Conservation (phyloP, 1,140 invertebrate genomes). For the Euwallacea similis region DNA sequence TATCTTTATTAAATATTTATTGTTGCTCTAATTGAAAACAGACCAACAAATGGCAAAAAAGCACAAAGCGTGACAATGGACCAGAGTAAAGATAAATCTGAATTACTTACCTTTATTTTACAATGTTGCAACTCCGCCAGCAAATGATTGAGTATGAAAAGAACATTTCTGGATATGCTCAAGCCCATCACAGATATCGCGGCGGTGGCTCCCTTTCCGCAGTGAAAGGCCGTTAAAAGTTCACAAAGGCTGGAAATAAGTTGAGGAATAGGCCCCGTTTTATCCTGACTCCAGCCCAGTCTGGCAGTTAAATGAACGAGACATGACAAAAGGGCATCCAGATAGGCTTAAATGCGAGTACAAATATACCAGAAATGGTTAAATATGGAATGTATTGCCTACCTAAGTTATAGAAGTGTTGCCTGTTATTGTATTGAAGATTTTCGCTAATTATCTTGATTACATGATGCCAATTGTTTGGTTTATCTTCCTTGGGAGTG, state of each 20-base stretch:
- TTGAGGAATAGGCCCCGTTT: constrained; percentile 44
- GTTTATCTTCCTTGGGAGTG: constrained; percentile 2
- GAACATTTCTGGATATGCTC: constrained; percentile 58
- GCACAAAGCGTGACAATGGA: no score
- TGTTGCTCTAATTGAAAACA: no score
- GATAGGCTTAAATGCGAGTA: constrained; percentile 53
- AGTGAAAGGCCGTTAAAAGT: constrained; percentile 59
- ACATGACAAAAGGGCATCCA: constrained; percentile 58
- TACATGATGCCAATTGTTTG: constrained; percentile 45
- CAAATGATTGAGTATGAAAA: constrained; percentile 61
- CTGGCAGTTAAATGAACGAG: constrained; percentile 57
- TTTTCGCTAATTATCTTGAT: constrained; percentile 49
- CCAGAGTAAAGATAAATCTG: no score
- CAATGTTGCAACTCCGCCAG: constrained; percentile 57
- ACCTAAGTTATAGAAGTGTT: constrained; percentile 62
- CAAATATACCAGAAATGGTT: neutral
- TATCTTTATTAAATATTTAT: no score
- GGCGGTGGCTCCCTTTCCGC: constrained; percentile 53
- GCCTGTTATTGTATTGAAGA: constrained; percentile 50
- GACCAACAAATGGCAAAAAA: no score
- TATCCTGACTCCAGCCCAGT: constrained; percentile 55
- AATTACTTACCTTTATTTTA: constrained; percentile 48
- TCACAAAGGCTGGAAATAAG: constrained; percentile 53
- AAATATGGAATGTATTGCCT: constrained; percentile 18
- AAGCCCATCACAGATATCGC: constrained; percentile 60